Base-by-base conservation (phyloP, 2,888 invertebrate species). In the Pardosa pseudoannulata region DNA sequence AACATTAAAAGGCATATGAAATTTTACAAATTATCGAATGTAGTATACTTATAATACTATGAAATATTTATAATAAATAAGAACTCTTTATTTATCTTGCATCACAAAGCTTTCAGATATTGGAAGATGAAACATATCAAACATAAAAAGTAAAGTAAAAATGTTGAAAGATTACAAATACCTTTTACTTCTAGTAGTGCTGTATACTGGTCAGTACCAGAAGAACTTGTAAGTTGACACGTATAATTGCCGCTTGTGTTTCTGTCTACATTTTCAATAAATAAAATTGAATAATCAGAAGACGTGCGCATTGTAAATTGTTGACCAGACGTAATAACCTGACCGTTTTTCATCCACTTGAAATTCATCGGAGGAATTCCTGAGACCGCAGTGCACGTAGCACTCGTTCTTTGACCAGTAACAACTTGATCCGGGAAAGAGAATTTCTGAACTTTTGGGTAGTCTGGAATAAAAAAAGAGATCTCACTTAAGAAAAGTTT, bases 321-420 rank as follows among this genome's bases (percentile, higher is more conserved):
- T 28, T 75, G 71, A 27, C 67, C 56, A n/a, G 31, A 39, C n/a
- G 65, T 50, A 0, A 88, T 76, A 7, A 36, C 11, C 29, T 75
- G 68, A 0, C 64, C 76, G 28, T 88, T 78, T 31, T 80, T 83
- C 50, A 82, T 81, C 89, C 89, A 89, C 31, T 85, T 83, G 71
- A 89, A 86, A 32, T 87, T 79, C 72, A 89, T 68, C 9, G 89
- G 89, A 31, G 88, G 82, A 46, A 86, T 85, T 36, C 89, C 89
- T n/a, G 87, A 80, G 23, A 88, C 74, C 3, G 89, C 85, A 41
- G 88, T 80, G 56, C 89, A 89, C 3, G 87, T 76, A 5, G 88
- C 79, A 80, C 89, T 88, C 13, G 89, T 89, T 71, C 74, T 87
- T 36, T 76, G 64, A 23, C 80, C 75, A 1, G 80, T 65, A 1